These are phyloP conservation scores for Drosophila fuyamai DNA, from an alignment of 1,140 invertebrate species.

Conservation along the genomic window DNA sequence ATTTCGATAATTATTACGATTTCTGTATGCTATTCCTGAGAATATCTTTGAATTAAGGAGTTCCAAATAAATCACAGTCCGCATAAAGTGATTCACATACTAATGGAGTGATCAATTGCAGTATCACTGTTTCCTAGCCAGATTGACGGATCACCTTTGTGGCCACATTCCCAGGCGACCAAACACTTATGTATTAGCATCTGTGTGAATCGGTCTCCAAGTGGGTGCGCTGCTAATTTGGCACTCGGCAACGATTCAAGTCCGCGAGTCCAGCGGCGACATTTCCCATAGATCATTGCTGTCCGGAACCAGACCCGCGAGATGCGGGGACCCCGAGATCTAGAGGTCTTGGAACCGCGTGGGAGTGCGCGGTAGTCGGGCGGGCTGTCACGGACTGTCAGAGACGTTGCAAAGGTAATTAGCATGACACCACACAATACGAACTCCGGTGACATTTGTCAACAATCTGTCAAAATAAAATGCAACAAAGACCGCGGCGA, in stretches of 20 bases:
- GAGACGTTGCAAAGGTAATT: constrained; percentile 63
- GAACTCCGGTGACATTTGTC: constrained; percentile 65
- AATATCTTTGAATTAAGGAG: too few relatives aligned
- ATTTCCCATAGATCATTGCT: constrained; percentile 52
- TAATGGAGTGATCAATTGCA: too few relatives aligned
- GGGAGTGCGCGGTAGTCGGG: constrained; percentile 50
- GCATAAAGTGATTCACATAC: too few relatives aligned
- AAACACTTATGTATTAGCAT: constrained; percentile 24
- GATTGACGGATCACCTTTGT: constrained; percentile 26
- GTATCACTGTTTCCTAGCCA: background rate
- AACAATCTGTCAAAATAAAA: constrained; percentile 71
- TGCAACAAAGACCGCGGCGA: constrained; percentile 41
- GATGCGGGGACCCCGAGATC: background rate
- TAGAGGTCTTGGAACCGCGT: constrained; percentile 10
- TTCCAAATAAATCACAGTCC: too few relatives aligned
- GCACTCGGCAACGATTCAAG: constrained; percentile 39
- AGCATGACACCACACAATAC: constrained; percentile 57
- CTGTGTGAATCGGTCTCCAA: background rate
- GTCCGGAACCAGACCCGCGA: background rate
- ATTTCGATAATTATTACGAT: too few relatives aligned
- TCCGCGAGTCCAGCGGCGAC: constrained; percentile 15
- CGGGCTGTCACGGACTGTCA: constrained; percentile 62
- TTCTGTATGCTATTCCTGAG: too few relatives aligned
- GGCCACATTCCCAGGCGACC: background rate
- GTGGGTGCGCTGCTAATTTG: constrained; percentile 43